A percentile compares a stretch with the other conserved stretches of the same genome.
Conservation (phyloP, 2,797 vertebrate species). For the Micromesistius poutassou region DNA sequence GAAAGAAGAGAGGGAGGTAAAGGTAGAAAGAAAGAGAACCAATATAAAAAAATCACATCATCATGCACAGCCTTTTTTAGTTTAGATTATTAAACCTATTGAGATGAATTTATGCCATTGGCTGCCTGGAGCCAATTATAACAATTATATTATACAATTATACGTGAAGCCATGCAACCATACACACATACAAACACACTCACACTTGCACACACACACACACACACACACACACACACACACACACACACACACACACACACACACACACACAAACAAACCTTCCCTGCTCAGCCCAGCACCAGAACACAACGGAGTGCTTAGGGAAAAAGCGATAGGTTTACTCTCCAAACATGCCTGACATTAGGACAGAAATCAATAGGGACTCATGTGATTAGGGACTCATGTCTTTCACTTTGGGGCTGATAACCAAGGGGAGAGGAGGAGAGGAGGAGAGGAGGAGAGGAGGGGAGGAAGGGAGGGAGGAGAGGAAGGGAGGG, state of each 20-base stretch:
- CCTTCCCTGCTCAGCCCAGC: slow-evolving; percentile 42
- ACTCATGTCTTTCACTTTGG: slow-evolving; percentile 67
- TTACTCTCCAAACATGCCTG: slow-evolving; percentile 59
- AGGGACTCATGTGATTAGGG: slow-evolving; percentile 64
- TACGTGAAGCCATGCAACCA: not conserved
- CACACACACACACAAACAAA: too few species aligned
- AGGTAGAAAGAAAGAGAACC: not conserved
- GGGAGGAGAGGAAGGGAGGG: too few species aligned
- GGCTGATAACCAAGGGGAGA: slow-evolving; percentile 50
- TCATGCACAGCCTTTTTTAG: too few species aligned
- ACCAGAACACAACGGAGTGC: slow-evolving; percentile 45
- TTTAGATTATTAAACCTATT: not conserved
- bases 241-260: too few species aligned
- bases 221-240: slow-evolving; percentile 11
- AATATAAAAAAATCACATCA: not conserved
- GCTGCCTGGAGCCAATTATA: slow-evolving; percentile 54
- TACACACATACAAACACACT: slow-evolving; percentile 11
- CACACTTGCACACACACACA: not conserved
- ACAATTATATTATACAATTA: not conserved
- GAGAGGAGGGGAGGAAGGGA: too few species aligned
- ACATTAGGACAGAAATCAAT: slow-evolving; percentile 69
- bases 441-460: not conserved
- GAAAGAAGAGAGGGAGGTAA: not conserved
- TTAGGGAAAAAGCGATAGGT: slow-evolving; percentile 58
- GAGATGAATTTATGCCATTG: slow-evolving; percentile 37